Percentiles rank a stretch among this genome's conserved stretches.
phyloP scores from a whole-genome alignment of 2,113 vertebrate genomes.

The Odocoileus hemionus region DNA sequence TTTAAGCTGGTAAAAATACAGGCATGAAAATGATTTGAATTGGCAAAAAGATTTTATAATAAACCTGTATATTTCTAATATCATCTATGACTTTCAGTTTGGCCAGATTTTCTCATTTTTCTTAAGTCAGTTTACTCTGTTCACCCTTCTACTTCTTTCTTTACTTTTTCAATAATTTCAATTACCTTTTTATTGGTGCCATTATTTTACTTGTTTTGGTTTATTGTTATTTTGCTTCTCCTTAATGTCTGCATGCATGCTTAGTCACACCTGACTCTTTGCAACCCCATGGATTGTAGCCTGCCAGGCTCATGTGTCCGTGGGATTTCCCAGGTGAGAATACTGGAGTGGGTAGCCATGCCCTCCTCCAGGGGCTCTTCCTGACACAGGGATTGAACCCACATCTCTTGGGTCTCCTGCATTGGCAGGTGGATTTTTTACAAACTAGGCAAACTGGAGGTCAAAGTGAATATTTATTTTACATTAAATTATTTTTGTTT shows the following conservation, averaged over 20 bases:
- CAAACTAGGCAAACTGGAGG: not conserved
- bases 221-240: not conserved
- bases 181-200: not conserved
- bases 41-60: not conserved
- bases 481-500: not conserved
- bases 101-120: not conserved
- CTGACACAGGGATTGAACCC: not conserved
- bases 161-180: not conserved
- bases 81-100: not conserved
- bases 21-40: not conserved
- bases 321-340: too few relatives aligned
- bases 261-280: not conserved
- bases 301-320: not conserved
- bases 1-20: not conserved
- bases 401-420: not conserved
- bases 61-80: not conserved
- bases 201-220: not conserved
- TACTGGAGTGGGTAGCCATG: not conserved
- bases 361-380: not conserved
- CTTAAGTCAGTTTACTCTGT: not conserved
- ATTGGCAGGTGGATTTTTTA: not conserved
- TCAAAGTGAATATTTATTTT: not conserved
- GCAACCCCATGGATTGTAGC: not conserved
- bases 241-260: accelerated
- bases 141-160: not conserved